Base-by-base conservation (phyloP, 2,113 vertebrate species). In the Neodontobutis hainanensis region DNA sequence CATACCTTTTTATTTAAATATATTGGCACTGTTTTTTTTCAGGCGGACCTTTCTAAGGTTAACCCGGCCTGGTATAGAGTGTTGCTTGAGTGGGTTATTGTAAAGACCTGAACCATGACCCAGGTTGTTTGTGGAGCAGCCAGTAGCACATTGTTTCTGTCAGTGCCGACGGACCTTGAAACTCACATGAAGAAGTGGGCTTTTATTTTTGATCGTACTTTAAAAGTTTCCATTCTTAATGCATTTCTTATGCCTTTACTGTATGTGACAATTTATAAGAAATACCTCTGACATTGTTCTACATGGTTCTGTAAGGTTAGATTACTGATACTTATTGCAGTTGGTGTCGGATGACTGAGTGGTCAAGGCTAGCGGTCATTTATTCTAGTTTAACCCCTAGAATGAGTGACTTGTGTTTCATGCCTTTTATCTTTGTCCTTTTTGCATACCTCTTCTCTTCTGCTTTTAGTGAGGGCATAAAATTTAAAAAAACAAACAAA, bases 21-120 rank as follows among this genome's bases (percentile, higher is more conserved):
- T 57, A 73, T 58, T 79, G n/a, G 42, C 55, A 60, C 55, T 46
- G 53, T 71, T 52, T 34, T 65, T 51, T 71, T 44, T 60, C 42
- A 42, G 19, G 16, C 47, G 45, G 57, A 47, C 53, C 48, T n/a
- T 46, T 63, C 47, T 16, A 60, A 38, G 65, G 67, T 50, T 62
- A 73, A 69, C 59, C 16, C 8, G 38, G 57, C 15, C 38, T 42
- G 66, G 6, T 44, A 27, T 15, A 63, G 77, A 75, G 65, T 85
- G 81, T 80, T 75, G 71, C 62, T 77, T 81, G 60, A 66, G 52
- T 55, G 52, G 46, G 80, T 81, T 83, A 57, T 77, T 86, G 75
- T 75, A 59, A 65, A 11, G 70, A 67, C 16, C 0, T 74, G 75
- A 85, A 79, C 79, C 83, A 35, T 79, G 85, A 84, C 78, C 61